These are phyloP conservation scores for Ascaphus truei DNA, from an alignment of 2,113 vertebrate species.

Conservation along the genomic window DNA sequence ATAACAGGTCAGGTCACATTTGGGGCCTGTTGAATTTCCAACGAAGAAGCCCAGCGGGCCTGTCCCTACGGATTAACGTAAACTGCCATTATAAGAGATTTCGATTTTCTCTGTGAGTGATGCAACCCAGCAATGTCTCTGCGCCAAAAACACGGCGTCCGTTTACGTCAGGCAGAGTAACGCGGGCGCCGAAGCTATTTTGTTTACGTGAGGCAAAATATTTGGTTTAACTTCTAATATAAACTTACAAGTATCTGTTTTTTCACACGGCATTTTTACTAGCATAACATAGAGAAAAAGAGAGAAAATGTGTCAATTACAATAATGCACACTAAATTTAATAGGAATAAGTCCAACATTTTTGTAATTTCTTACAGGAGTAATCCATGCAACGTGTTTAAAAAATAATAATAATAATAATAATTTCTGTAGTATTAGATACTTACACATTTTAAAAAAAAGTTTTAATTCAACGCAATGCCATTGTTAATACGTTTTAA, in stretches of 20 bases:
- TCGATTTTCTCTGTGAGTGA: neutral
- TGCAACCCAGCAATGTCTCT: neutral
- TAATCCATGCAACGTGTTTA: no score
- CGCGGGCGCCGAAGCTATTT: neutral
- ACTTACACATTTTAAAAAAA: no score
- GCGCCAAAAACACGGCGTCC: neutral
- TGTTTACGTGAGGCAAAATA: neutral
- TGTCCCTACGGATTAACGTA: neutral
- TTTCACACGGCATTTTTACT: neutral
- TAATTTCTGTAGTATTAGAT: no score
- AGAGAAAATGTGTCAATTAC: neutral
- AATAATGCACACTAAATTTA: neutral
- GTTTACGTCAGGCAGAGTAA: neutral
- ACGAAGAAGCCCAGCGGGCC: neutral
- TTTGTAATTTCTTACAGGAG: no score
- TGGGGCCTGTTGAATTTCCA: neutral
- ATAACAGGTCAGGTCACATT: neutral
- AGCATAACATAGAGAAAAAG: neutral
- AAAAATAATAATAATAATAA: no score
- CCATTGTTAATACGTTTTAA: no score
- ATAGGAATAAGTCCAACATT: no score
- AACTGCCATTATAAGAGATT: neutral
- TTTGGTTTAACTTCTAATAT: neutral
- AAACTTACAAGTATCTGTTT: neutral
- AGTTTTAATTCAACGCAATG: no score